Conservation (phyloP, 2,797 vertebrate species). For the Diceros bicornis region DNA sequence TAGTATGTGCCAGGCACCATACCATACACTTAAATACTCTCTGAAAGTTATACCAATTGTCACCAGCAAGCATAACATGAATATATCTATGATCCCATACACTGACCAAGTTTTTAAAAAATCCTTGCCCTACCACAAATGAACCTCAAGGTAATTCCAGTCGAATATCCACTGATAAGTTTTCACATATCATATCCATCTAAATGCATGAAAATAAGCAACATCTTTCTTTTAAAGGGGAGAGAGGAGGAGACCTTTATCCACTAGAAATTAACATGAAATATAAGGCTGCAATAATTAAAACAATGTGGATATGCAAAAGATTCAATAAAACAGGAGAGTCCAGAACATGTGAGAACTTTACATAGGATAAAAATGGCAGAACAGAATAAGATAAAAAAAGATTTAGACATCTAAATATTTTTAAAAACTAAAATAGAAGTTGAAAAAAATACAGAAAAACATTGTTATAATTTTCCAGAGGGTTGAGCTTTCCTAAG, state of each 20-base stretch:
- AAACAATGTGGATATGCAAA: not conserved
- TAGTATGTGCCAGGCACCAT: not conserved
- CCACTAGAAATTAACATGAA: constrained; percentile 31
- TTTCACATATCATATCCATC: not conserved
- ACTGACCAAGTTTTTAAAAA: not conserved
- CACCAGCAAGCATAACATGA: constrained; percentile 20
- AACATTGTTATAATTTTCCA: not conserved
- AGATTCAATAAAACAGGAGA: not conserved
- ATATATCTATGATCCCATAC: not conserved
- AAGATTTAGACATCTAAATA: not conserved
- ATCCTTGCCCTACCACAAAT: not conserved
- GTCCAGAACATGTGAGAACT: not conserved
- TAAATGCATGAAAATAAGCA: constrained; percentile 42
- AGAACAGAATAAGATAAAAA: not conserved
- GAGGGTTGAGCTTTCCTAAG: not conserved
- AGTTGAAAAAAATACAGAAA: not conserved
- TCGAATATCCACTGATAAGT: not conserved
- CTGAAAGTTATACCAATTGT: constrained; percentile 32
- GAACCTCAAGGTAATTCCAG: constrained; percentile 26
- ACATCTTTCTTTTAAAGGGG: not conserved
- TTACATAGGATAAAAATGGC: not conserved
- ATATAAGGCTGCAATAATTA: not conserved
- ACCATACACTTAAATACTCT: not conserved
- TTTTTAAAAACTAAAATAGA: not conserved
- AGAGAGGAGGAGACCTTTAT: not conserved